Base-by-base conservation (phyloP, 2,888 invertebrate genomes). In the Drosophila lacicola region DNA sequence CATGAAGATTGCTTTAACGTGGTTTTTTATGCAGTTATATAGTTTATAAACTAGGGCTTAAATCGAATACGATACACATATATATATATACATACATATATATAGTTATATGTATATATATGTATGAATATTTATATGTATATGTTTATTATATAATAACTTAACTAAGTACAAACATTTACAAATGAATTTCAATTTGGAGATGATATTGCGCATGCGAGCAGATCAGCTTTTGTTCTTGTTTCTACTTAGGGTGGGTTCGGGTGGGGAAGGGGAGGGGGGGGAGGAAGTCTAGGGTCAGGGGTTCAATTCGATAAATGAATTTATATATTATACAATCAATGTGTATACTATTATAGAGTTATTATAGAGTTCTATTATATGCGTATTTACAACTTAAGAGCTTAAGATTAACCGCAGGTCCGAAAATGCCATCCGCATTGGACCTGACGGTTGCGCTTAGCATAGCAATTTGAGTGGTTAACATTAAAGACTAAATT, bases 351-450 rank as follows among this genome's bases (percentile, higher is more conserved):
- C 14, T 50, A 17, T 17, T 17, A 17, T 17, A 17, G 17, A 33
- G 9, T 13, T 44, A 37, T 56, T 47, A 13, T 56, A 29, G 29
- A 34, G 9, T 14, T 11, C 2, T 67, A 29, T 39, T 5, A 29
- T 46, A 13, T 63, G 33, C 45, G 39, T 88, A 88, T 82, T 29
- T 82, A 82, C 89, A 82, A 58, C 54, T 81, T 80, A 87, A 77
- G 64, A 65, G 34, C 33, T 56, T 6, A 19, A 41, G 41, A 17
- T 19, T 74, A 70, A 64, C 19, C 47, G 44, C 46, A 65, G n/a
- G 37, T 21, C 42, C 46, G 39, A 47, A 36, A 51, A 19, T 45
- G 39, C 29, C 29, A 13, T 47, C 9, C 11, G 33, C 13, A 37
- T 42, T 4, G 13, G 25, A 13, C 36, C 17, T 34, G 58, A 29